Evolutionary conservation across 2,113 vertebrate genomes (phyloP), one percentile per base, ranked within the genome.

Genomic region (Rutilus rutilus): DNA sequence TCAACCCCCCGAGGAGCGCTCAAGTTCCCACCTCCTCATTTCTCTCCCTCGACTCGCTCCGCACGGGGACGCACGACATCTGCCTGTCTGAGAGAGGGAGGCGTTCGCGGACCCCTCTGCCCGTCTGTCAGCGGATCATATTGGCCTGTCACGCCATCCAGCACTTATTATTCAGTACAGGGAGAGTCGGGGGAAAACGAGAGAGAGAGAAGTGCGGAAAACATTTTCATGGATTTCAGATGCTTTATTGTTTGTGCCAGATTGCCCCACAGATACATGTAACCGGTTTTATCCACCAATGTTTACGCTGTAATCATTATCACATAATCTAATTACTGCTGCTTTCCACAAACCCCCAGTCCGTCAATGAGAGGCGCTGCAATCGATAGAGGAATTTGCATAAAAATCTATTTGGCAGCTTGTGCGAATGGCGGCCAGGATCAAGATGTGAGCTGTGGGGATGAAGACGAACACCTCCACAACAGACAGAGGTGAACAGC

Each of bases 11-110:
- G 94, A 96, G 97, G 97, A 96, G 92, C 94, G 96, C 97, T 97
- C 94, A 94, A 96, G 96, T 98, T 97, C 97, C 97, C 96, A 94
- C 94, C 95, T 96, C 95, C 93, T 96, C 96, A 95, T 97, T 97
- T 97, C 86, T 89, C 93, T 94, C 90, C 89, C 94, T 93, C 94
- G 89, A 92, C 94, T 92, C 91, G 90, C 93, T 92, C 93, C 91
- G 89, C 92, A 89, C 93, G 95, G 91, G 94, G 95, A 96, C 96
- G 95, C 96, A 94, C 97, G 98, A 97, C 97, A 98, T 97, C 97
- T 99, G 98, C 96, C 97, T 96, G 96, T 98, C 97, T 98, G 95
- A 95, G 95, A 87, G 86, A 82, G 86, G 84, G 86, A 82, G 86
- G 79, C 85, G 69, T 86, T 73, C 60, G 86, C 93, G 89, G 93